Base-by-base conservation (phyloP, 2,113 vertebrate species). In the Rousettus leschenaultii region DNA sequence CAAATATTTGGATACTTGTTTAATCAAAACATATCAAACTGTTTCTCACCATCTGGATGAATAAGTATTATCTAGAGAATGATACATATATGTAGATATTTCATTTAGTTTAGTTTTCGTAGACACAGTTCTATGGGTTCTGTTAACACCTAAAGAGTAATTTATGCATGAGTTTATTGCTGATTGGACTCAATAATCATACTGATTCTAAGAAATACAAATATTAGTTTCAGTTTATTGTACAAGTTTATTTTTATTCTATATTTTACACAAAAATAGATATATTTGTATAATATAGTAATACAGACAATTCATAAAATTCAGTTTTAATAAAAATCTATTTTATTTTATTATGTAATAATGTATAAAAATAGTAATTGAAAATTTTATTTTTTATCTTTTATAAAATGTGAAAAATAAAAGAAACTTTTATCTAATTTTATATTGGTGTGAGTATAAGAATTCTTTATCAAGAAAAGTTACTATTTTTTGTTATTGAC, bases 191-290 rank as follows among this genome's bases (percentile, higher is more conserved):
- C 26, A 65, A 51, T 61, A 95, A 70, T 66, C 2, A 82, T 14
- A 73, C 40, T 66, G 40, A 92, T 92, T 78, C 16, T 79, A 74
- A 93, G 14, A 94, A 84, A 74, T 86, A 68, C 86, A 93, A 96
- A 88, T 65, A 10, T 51, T 89, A 51, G 21, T 78, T 89, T 83
- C 7, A 78, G 68, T 91, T 77, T 2, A 93, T 43, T 15, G 73
- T 14, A 77, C 2, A 70, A 45, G 24, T 95, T 88, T 7, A 83
- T 61, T 75, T 95, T 86, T 45, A 91, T 83, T 94, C 7, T 66
- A 3, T 79, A 70, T 74, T 26, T 94, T 45, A 61, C 9, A 63
- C 26, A 94, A 96, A 82, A 66, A 33, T 51, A 75, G 65, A 22
- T 77, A 61, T 33, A 48, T 65, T 79, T 26, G 15, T 7, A 53